Base-by-base conservation (phyloP, 1,140 invertebrate species). In the Trachymyrmex septentrionalis region DNA sequence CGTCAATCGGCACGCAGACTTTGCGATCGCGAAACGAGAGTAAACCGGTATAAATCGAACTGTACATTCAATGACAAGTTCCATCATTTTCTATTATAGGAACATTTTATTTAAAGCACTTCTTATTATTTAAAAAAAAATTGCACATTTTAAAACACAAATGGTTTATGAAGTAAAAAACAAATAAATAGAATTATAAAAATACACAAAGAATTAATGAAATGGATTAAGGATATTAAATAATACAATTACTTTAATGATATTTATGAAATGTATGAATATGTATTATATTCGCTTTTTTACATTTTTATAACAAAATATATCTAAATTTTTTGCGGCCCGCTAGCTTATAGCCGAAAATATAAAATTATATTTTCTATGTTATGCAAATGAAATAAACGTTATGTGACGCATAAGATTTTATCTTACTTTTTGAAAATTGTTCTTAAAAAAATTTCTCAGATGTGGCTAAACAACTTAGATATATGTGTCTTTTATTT, bases 11-110 rank as follows among this genome's bases (percentile, higher is more conserved):
- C 16, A 69, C n/a, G 21, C 6, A 27, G 34, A 69, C 14, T 30
- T 50, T 19, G 7, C 48, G 48, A 81, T 86, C 76, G 24, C 61
- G 44, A 75, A 69, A 50, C 44, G 38, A 38, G 1, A n/a, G 14
- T 61, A 59, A 73, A 85, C 14, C 44, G 21, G 19, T 78, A 66
- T 6, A 48, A 73, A 73, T 59, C 19, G 0, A 5, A 27, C 30
- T 44, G 24, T 44, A 27, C 34, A 34, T 73, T 72, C 24, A 61
- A 19, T 21, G 7, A 61, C 38, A 1, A 61, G 7, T 16, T 44
- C 3, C 55, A 55, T 71, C 14, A 30, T 69, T 67, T 9, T 21
- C 10, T n/a, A 21, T 48, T 19, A n/a, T 48, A 3, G 12, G 12
- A 73, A 48, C 3, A 5, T 30, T 69, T 4, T 30, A 34, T 84